Evolutionary conservation across 2,797 vertebrate species (phyloP), one percentile per base, ranked within the genome.

Genomic region (Protosalanx chinensis): DNA sequence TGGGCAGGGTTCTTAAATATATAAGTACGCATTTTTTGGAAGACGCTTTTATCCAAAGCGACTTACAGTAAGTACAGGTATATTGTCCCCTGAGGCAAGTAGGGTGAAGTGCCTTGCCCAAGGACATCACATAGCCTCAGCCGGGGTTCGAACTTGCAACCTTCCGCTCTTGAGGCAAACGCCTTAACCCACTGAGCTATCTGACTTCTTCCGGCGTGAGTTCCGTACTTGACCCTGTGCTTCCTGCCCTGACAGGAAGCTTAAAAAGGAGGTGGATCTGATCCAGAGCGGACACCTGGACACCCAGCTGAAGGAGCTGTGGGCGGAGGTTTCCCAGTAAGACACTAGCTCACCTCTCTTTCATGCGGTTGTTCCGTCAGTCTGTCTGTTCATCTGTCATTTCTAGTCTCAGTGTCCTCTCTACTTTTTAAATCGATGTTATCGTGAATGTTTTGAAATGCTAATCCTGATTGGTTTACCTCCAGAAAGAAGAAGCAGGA

Each of bases 251-350:
- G 64, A 66, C 82, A 99, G 98, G 87, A 96, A 97, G 53, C 89
- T 98, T 71, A 99, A 98, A 91, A 98, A 95, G 81, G 97, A 99
- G 87, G 94, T 95, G 76, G 96, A 98, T 84, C 86, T 98, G 84
- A 97, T 99, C 79, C 97, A 98, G 86, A 91, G 92, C 0, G 98
- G 98, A 63, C 97, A 99, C 73, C 95, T 98, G 95, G 98, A 99
- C 87, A 89, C 81, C 72, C 95, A 95, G 88, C 91, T 99, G 84
- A 96, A 98, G 84, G 97, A 99, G 67, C 88, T 97, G 70, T 98
- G 93, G 95, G 88, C 92, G 84, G 96, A 98, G 65, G 94, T 98
- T 80, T 90, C 94, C 69, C 89, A 93, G 97, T 99, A 91, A 91
- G 88, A 89, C 41, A 61, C 49, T 15, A 16, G 5, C 20, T 49